phyloP scores from a whole-genome alignment of 2,888 invertebrate species.

The Ischnura elegans region DNA sequence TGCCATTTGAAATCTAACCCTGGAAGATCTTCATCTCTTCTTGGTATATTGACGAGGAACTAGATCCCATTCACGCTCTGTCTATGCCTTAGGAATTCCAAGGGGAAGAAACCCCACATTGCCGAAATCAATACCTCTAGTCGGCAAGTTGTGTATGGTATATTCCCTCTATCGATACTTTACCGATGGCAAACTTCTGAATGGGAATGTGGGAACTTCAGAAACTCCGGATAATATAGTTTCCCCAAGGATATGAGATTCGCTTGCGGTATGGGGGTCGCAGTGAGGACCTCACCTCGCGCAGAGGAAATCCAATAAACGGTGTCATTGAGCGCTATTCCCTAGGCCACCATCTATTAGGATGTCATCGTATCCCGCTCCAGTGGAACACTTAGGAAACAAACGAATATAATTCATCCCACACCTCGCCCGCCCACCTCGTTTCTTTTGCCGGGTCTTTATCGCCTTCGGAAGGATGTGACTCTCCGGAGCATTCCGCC shows the following conservation, averaged over 20 bases:
- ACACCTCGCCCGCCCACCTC: background rate
- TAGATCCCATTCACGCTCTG: too few relatives aligned
- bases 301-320: background rate
- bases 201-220: background rate
- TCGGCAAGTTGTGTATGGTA: background rate
- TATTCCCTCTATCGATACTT: background rate
- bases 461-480: background rate
- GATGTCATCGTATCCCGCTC: background rate
- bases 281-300: background rate
- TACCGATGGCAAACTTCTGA: conserved; percentile 8
- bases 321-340: background rate
- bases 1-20: too few relatives aligned
- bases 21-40: too few relatives aligned
- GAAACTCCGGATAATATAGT: conserved; percentile 15
- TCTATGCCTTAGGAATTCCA: too few relatives aligned
- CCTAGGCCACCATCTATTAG: background rate
- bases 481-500: background rate
- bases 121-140: background rate
- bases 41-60: too few relatives aligned
- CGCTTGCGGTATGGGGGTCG: background rate
- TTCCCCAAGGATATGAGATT: conserved; percentile 6
- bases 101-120: too few relatives aligned
- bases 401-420: conserved; percentile 5
- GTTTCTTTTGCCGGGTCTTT: background rate
- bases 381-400: background rate